Base-by-base conservation (phyloP, 2,113 vertebrate species). In the Amia ocellicauda region DNA sequence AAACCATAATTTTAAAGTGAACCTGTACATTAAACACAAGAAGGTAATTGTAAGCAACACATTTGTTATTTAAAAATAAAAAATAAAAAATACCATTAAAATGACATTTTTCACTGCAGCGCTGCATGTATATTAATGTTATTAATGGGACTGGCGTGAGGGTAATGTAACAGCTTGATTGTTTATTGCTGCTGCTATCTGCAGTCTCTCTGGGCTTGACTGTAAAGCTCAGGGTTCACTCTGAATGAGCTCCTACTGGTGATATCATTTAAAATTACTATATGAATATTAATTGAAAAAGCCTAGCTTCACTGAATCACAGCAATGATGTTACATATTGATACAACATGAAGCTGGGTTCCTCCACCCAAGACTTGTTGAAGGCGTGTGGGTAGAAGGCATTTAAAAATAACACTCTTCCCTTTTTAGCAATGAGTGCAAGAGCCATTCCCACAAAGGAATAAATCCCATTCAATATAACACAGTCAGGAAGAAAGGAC, bases 1-100 rank as follows among this genome's bases (percentile, higher is more conserved):
- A 36, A 36, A 11, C 31, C n/a, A n/a, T n/a, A n/a, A n/a, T n/a
- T n/a, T n/a, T n/a, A 36, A 36, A 36, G 11, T 36, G 1, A 36
- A 36, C 5, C 31, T 7, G 31, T 7, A n/a, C n/a, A n/a, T n/a
- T n/a, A 36, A 11, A 36, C 5, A 11, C 31, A 36, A 53, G 56
- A 50, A 53, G 42, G 59, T 63, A 62, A 64, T 53, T 55, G 68
- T 62, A 60, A 72, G 63, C 62, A 52, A 23, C 57, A 57, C 75
- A 64, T 69, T 69, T 58, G 70, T 72, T 73, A 73, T 70, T 74
- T 55, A 75, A 72, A 78, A 73, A 78, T 64, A 67, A 74, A n/a
- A 70, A 74, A 66, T 71, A 71, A 70, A 72, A 72, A 70, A 60
- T 45, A 42, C 66, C 63, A 72, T 72, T 77, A 74, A 77, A 77